These are phyloP conservation scores for Papio anubis DNA, from an alignment of 2,113 vertebrate species.

Conservation along the genomic window DNA sequence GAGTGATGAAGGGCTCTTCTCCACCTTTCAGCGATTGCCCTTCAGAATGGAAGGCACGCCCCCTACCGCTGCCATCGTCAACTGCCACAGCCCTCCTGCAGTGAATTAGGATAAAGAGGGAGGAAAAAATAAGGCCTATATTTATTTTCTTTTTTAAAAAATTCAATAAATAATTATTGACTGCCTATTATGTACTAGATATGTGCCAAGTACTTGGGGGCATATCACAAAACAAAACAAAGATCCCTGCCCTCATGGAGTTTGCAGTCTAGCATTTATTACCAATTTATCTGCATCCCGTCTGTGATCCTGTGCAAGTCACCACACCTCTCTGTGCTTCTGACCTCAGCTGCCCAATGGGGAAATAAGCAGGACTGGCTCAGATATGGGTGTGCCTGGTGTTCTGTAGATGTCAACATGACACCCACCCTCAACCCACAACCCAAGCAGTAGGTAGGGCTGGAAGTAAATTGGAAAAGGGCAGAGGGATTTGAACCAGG, in stretches of 20 bases:
- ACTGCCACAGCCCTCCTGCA: no score
- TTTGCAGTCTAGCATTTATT: neutral
- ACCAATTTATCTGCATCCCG: neutral
- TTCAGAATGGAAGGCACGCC: neutral
- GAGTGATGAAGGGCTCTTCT: neutral
- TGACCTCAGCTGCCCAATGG: neutral
- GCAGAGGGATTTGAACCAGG: neutral
- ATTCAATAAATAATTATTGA: slow-evolving; percentile 54
- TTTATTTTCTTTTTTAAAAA: neutral
- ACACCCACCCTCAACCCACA: neutral
- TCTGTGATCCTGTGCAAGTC: neutral
- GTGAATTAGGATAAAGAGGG: neutral
- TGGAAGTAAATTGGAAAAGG: neutral
- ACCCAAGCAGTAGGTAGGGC: neutral
- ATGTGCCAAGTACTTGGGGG: neutral
- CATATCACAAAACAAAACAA: neutral
- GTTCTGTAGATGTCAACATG: neutral
- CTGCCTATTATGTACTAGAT: neutral
- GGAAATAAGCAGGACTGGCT: neutral
- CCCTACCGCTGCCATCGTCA: neutral
- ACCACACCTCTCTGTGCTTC: no score
- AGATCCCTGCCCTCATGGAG: neutral
- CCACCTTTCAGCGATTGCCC: no score
- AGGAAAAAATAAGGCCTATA: neutral
- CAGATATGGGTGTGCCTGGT: neutral